These are phyloP conservation scores for Desoria tigrina DNA, from an alignment of 2,888 invertebrate genomes.

Conservation along the genomic window DNA sequence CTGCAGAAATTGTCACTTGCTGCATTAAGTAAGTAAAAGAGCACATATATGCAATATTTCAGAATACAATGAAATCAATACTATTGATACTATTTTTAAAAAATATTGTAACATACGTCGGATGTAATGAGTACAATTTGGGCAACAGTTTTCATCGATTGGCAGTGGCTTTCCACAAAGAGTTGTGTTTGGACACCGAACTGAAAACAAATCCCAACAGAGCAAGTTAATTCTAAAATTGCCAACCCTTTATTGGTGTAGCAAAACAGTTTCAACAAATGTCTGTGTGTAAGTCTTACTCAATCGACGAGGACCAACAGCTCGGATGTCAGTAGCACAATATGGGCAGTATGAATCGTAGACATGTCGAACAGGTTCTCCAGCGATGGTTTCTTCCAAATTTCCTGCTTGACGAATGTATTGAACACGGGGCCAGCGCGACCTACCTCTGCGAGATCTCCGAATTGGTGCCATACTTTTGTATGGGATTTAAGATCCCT, in stretches of 20 bases:
- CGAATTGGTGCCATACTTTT: conserved; percentile 47
- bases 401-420: conserved; percentile 34
- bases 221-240: conserved; percentile 1
- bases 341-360: conserved; percentile 51
- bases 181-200: conserved; percentile 51
- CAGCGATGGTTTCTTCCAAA: conserved; percentile 49
- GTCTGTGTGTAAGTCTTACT: conserved; percentile 29
- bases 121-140: conserved; percentile 51
- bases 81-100: too few relatives aligned
- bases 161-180: conserved; percentile 52
- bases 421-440: conserved; percentile 32
- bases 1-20: conserved; percentile 52
- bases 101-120: conserved; percentile 42
- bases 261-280: neutral
- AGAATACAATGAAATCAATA: neutral
- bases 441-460: conserved; percentile 37
- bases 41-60: neutral
- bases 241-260: neutral
- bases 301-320: conserved; percentile 49
- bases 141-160: conserved; percentile 47
- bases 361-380: conserved; percentile 47
- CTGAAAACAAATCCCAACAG: conserved; percentile 25
- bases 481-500: too few relatives aligned
- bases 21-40: conserved; percentile 19
- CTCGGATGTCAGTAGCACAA: conserved; percentile 52